Percentiles rank a stretch among this genome's conserved stretches.
phyloP scores from a whole-genome alignment of 2,797 vertebrate species.

The Centropyge bicolor region DNA sequence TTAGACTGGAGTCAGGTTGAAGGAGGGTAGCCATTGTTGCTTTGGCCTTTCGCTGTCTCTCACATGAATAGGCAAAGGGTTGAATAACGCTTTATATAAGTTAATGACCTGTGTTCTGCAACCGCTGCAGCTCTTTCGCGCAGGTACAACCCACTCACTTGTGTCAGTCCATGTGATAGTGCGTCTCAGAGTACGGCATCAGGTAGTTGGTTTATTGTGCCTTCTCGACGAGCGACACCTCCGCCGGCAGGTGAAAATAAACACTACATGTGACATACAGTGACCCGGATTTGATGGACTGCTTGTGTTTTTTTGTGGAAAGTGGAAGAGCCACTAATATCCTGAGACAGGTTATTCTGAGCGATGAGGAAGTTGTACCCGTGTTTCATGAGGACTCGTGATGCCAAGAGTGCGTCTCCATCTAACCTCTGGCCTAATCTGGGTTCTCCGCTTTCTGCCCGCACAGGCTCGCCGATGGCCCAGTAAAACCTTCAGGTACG shows the following conservation, averaged over 20 bases:
- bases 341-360: constrained; percentile 45
- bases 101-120: constrained; percentile 41
- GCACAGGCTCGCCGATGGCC: constrained; percentile 11
- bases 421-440: constrained; percentile 28
- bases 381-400: constrained; percentile 49
- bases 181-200: constrained; percentile 1
- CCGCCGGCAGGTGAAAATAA: neutral
- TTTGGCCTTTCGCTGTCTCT: constrained; percentile 39
- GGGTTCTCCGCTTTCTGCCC: constrained; percentile 28
- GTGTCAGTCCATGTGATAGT: constrained; percentile 2
- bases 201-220: neutral
- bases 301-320: constrained; percentile 16
- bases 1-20: constrained; percentile 45
- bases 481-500: constrained; percentile 52
- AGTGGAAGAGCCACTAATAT: constrained; percentile 4
- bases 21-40: constrained; percentile 49
- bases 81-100: constrained; percentile 60
- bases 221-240: neutral
- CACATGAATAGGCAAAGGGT: constrained; percentile 29
- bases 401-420: constrained; percentile 36
- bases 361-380: constrained; percentile 46
- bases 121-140: constrained; percentile 23
- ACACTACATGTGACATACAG: neutral
- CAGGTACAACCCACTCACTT: constrained; percentile 34
- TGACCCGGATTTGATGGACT: neutral